Base-by-base conservation (phyloP, 2,113 vertebrate genomes). In the Chrysochloris asiatica region DNA sequence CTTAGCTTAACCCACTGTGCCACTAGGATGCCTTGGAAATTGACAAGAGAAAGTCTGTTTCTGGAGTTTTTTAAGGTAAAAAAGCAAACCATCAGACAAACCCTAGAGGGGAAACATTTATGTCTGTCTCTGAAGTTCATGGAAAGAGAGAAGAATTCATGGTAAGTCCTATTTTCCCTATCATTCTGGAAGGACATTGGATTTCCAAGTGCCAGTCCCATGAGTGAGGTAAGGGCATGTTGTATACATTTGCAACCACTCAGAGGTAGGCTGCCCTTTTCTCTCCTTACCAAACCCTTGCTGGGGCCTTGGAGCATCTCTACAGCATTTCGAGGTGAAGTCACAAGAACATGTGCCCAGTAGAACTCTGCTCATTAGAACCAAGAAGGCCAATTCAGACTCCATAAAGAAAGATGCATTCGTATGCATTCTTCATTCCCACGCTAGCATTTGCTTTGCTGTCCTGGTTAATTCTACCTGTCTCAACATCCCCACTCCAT, bases 401-500 rank as follows among this genome's bases (percentile, higher is more conserved):
- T 52, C 84, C 38, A 63, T 38, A 82, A 79, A 71, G 47, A 83
- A 30, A 73, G 45, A 78, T 22, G 41, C 1, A 14, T 65, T 56
- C 16, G 22, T 22, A 22, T 17, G 47, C n/a, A 21, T 69, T 36
- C 50, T 43, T 30, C 91, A 50, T 50, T 50, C 48, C n/a, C 21
- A 19, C 52, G 19, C n/a, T 89, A 89, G 95, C 92, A 96, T 97
- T 93, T 96, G 93, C 71, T 96, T 97, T 95, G 94, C 89, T 96
- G 97, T 97, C 84, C 48, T 78, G 81, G 26, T 93, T 97, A 95
- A 94, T 96, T 96, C 36, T 16, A 21, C 36, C 8, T 24, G 19
- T 11, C 26, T 69, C 21, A 19, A 82, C 3, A 90, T 94, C 93
- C 93, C 30, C 36, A 48, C 2, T 80, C 21, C 19, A 28, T 5